Evolutionary conservation across 1,140 invertebrate genomes (phyloP).

Genomic region (Drosophila subobscura): DNA sequence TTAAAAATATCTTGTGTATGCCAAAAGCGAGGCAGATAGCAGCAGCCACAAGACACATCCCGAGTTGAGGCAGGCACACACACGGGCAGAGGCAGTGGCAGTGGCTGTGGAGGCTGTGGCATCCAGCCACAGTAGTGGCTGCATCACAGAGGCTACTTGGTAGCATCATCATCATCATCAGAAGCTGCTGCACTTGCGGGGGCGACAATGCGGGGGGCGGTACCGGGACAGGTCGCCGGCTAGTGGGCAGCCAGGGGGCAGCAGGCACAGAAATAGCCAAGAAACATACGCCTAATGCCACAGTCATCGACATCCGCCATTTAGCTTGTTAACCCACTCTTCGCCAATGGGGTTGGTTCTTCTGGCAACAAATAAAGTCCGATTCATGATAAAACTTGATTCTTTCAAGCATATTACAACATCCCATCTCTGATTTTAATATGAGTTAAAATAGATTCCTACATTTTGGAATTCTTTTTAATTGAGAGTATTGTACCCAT

Average conservation of each 20-base stretch:
- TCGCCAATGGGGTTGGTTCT: background rate
- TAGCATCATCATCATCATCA: constrained; percentile 34
- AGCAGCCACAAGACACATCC: constrained; percentile 39
- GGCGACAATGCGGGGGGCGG: constrained; percentile 44
- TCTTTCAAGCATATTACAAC: no score
- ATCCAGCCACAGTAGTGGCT: background rate
- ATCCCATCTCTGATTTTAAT: background rate
- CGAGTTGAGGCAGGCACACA: background rate
- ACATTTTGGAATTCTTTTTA: background rate
- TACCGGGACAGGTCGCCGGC: constrained; percentile 21
- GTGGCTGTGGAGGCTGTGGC: background rate
- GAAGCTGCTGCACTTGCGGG: constrained; percentile 52
- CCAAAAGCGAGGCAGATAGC: constrained; percentile 70
- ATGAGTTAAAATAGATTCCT: background rate
- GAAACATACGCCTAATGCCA: constrained; percentile 79
- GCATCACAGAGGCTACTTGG: constrained; percentile 33
- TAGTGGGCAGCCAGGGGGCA: constrained; percentile 13
- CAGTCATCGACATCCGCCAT: constrained; percentile 78
- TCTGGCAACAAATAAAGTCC: no score
- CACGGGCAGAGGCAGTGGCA: no score
- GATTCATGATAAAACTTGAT: no score
- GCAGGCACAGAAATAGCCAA: constrained; percentile 49
- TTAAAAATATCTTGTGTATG: constrained; percentile 81
- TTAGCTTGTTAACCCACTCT: constrained; percentile 62
- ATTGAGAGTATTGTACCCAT: no score